phyloP scores from a whole-genome alignment of 2,797 vertebrate genomes.

The Neopelma chrysocephalum region DNA sequence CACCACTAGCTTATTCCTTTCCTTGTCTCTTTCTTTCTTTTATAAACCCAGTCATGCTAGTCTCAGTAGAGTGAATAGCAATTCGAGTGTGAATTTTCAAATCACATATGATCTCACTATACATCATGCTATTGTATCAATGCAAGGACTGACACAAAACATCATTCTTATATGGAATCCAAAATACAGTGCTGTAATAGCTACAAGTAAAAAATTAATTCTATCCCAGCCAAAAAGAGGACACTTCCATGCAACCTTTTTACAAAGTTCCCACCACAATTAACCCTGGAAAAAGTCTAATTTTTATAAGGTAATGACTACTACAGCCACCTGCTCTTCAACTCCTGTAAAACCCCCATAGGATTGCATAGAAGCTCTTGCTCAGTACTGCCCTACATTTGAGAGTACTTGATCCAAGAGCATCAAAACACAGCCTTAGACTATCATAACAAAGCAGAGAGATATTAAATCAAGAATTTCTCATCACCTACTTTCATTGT shows the following conservation, averaged over 20 bases:
- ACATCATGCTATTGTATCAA: no score
- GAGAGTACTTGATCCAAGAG: not conserved
- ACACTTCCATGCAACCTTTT: rapidly evolving
- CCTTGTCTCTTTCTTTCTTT: not conserved
- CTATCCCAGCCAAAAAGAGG: not conserved
- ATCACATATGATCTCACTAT: not conserved
- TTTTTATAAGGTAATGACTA: not conserved
- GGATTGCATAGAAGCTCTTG: not conserved
- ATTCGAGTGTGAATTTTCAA: not conserved
- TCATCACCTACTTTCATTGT: not conserved
- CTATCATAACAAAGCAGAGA: not conserved
- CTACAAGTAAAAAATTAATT: not conserved
- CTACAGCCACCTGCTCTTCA: not conserved
- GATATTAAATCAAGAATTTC: not conserved
- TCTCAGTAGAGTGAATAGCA: not conserved
- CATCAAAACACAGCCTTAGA: not conserved
- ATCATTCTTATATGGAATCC: not conserved
- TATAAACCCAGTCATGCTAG: not conserved
- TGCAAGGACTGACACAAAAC: not conserved
- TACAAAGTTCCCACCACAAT: rapidly evolving
- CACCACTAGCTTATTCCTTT: not conserved
- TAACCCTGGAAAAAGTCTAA: not conserved
- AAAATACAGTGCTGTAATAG: not conserved
- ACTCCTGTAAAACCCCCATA: not conserved
- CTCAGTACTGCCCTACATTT: not conserved